Base-by-base conservation (phyloP, 2,888 invertebrate species). In the Panzeria rudis region DNA sequence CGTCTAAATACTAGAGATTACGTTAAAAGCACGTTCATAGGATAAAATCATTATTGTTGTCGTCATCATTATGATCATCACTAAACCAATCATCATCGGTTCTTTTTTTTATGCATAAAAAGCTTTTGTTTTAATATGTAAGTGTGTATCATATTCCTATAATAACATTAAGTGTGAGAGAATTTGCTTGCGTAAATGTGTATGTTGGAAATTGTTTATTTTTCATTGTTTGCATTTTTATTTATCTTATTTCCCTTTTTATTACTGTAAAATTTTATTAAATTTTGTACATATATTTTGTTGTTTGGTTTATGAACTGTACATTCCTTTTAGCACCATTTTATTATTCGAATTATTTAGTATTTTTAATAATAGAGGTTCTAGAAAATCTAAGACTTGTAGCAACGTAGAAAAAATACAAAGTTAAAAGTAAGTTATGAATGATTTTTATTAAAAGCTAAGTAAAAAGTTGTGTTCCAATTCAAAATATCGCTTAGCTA, bases 1-100 rank as follows among this genome's bases (percentile, higher is more conserved):
- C 77, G 86, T 86, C 82, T 86, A 88, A 88, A 88, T 88, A 86
- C 88, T 86, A 83, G 83, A 87, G 88, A 88, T 88, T 88, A 88
- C 86, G 87, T 86, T 86, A 88, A 88, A 88, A 86, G 88, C 88
- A 88, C 88, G 88, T 87, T 84, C 86, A 71, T 84, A 64, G 87
- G 87, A 88, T 88, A 82, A 82, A 85, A 82, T 85, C 85, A 82
- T 85, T 82, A 79, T 82, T 85, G 82, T 78, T 61, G 23, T 71
- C 79, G 15, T 56, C 23, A 56, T 25, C 59, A 59, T 44, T 41
- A 38, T 35, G 35, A 80, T 64, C 44, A 52, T 29, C 25, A 75
- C 17, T 32, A 72, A 71, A 61, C 41, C 61, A 62, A 75, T 52
- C 61, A 68, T 13, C 69, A 75, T 68, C 41, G 73, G 54, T 32